phyloP scores from a whole-genome alignment of 1,140 invertebrate species.

The Drosophila tristis region DNA sequence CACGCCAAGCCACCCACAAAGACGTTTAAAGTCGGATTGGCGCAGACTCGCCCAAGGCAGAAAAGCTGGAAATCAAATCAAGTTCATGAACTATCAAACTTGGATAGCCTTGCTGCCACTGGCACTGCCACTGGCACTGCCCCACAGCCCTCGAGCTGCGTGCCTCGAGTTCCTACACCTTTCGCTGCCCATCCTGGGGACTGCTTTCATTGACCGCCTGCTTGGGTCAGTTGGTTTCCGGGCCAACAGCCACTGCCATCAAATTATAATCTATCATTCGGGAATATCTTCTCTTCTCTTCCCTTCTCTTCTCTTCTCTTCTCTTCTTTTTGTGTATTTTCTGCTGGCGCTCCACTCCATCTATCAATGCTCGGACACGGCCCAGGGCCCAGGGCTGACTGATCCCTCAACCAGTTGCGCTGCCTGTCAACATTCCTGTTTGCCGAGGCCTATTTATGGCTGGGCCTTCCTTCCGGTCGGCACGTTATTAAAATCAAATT shows the following conservation, averaged over 20 bases:
- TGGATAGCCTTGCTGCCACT: no score
- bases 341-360: slow-evolving; percentile 5
- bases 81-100: no score
- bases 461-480: slow-evolving; percentile 9
- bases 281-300: slow-evolving; percentile 19
- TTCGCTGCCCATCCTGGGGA: background rate
- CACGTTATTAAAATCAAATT: slow-evolving; percentile 75
- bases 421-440: slow-evolving; percentile 20
- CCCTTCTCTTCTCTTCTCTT: background rate
- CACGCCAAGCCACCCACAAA: background rate
- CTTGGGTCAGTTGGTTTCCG: background rate
- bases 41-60: no score
- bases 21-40: no score
- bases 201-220: background rate
- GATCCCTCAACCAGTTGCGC: slow-evolving; percentile 20
- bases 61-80: no score
- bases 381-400: no score
- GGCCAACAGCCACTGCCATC: background rate
- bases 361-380: slow-evolving; percentile 15
- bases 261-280: slow-evolving; percentile 32
- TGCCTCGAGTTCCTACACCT: no score
- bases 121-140: no score
- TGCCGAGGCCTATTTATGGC: slow-evolving; percentile 30
- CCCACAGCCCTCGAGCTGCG: no score
- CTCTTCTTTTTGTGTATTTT: background rate